Evolutionary conservation across 2,888 invertebrate species (phyloP).

Genomic region (Anodontia alba): DNA sequence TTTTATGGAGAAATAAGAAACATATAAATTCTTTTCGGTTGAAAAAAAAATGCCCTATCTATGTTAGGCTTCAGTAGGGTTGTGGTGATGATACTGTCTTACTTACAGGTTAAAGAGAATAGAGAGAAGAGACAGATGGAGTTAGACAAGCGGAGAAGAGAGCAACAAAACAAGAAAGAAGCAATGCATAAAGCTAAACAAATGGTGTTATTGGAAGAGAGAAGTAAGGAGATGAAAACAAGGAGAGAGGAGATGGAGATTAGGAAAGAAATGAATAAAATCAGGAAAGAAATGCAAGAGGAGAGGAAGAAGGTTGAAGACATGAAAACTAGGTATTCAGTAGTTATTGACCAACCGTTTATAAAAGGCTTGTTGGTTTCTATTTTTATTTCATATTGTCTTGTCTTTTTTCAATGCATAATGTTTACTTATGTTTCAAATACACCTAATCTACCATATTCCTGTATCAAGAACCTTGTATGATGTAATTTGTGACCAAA

Average conservation of each 20-base stretch:
- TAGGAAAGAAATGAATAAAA: constrained; percentile 80
- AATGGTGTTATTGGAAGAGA: constrained; percentile 79
- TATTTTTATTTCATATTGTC: background rate
- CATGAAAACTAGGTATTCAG: constrained; percentile 69
- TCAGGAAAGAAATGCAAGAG: constrained; percentile 82
- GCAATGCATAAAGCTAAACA: constrained; percentile 78
- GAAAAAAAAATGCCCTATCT: too few relatives aligned
- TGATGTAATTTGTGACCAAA: too few relatives aligned
- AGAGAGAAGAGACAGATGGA: constrained; percentile 79
- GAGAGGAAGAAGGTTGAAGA: constrained; percentile 73
- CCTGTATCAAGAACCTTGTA: too few relatives aligned
- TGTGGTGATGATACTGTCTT: too few relatives aligned
- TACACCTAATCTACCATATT: background rate
- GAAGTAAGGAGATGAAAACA: constrained; percentile 68
- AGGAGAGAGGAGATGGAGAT: constrained; percentile 81
- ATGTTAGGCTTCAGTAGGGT: too few relatives aligned
- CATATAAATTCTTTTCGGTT: too few relatives aligned
- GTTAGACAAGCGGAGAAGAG: constrained; percentile 66
- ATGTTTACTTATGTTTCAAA: background rate
- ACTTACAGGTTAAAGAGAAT: constrained; percentile 82
- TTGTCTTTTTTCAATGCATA: too few relatives aligned
- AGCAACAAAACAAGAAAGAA: constrained; percentile 78
- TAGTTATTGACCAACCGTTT: too few relatives aligned
- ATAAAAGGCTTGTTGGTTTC: too few relatives aligned
- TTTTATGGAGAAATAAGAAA: too few relatives aligned